Percentiles rank a stretch among this genome's conserved stretches.
Conservation (phyloP, 2,888 invertebrate genomes). For the Steinernema scapterisci region DNA sequence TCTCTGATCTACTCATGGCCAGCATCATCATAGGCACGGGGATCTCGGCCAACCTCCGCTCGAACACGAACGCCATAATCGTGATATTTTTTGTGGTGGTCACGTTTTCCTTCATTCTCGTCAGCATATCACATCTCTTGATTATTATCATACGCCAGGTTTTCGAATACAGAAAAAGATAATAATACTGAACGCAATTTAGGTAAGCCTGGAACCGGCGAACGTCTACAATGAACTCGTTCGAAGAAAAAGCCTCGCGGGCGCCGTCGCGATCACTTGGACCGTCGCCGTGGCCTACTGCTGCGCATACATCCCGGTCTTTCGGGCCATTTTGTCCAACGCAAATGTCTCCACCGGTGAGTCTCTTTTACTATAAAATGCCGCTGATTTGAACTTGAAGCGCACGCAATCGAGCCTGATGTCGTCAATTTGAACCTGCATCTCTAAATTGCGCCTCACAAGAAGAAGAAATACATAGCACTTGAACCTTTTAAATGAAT, state of each 20-base stretch:
- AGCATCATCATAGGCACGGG: constrained; percentile 34
- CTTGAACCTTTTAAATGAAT: too few relatives aligned
- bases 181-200: too few relatives aligned
- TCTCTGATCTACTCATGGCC: constrained; percentile 30
- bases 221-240: constrained; percentile 21
- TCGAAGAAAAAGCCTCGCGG: background rate
- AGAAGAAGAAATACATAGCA: too few relatives aligned
- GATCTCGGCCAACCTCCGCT: constrained; percentile 36
- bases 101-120: constrained; percentile 54
- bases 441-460: too few relatives aligned
- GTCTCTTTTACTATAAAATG: background rate
- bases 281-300: background rate
- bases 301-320: background rate
- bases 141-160: constrained; percentile 54
- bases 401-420: too few relatives aligned
- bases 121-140: constrained; percentile 51
- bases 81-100: constrained; percentile 54
- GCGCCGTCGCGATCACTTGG: constrained; percentile 7
- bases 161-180: background rate
- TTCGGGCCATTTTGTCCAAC: constrained; percentile 12
- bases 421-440: too few relatives aligned
- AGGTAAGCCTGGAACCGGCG: constrained; percentile 16
- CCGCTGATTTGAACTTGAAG: too few relatives aligned
- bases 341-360: background rate
- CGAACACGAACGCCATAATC: constrained; percentile 53